Conservation (phyloP, 2,797 vertebrate genomes). For the Alfaro cultratus region DNA sequence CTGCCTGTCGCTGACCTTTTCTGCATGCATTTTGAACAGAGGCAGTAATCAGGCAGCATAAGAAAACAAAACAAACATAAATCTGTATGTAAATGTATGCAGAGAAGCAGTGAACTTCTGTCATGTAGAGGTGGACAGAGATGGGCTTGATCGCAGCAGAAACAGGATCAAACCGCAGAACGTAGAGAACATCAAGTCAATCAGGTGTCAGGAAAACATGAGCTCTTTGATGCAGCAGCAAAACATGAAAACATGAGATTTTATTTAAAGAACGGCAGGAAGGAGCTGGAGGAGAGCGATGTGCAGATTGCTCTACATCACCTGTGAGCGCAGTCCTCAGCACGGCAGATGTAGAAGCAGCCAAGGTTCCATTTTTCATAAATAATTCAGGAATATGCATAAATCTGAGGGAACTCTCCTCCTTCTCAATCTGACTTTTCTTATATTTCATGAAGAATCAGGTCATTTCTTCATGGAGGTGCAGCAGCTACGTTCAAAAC, state of each 20-base stretch:
- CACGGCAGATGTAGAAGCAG: not conserved
- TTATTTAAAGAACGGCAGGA: not conserved
- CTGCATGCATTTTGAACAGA: constrained; percentile 5
- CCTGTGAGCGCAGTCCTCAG: not conserved
- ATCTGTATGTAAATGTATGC: constrained; percentile 30
- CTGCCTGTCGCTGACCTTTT: constrained; percentile 4
- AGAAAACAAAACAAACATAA: not conserved
- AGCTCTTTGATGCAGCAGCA: not conserved
- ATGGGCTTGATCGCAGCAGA: constrained; percentile 34
- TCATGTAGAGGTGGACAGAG: constrained; percentile 21
- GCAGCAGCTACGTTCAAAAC: not conserved
- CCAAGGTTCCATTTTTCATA: not conserved
- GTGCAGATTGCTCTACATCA: not conserved
- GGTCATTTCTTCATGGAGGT: constrained; percentile 7
- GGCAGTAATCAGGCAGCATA: constrained; percentile 5
- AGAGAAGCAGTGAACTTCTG: not conserved
- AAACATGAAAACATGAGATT: not conserved
- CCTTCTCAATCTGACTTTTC: not conserved
- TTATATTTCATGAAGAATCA: not conserved
- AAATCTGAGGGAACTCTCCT: constrained; percentile 5
- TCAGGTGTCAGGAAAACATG: not conserved
- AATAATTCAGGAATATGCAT: constrained; percentile 16
- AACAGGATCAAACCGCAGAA: constrained; percentile 31
- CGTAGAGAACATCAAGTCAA: not conserved
- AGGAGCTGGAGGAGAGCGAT: not conserved